Percentiles rank a stretch among this genome's conserved stretches.
phyloP scores from a whole-genome alignment of 2,888 invertebrate genomes.

The Bellardia bayeri region DNA sequence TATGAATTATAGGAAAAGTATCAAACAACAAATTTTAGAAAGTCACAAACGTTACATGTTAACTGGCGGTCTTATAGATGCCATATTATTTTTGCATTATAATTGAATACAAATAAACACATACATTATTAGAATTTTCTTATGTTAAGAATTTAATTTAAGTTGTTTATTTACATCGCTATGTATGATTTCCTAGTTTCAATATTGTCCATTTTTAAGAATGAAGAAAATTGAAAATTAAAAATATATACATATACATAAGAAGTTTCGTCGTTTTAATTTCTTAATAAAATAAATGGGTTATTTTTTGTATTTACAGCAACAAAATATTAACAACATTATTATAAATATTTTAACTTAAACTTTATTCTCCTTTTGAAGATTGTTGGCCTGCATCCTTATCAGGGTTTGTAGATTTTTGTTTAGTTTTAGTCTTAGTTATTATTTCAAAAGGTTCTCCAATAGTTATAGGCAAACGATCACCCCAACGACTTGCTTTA shows the following conservation, averaged over 20 bases:
- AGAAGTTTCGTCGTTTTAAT: background rate
- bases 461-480: conserved; percentile 88
- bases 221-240: too few species aligned
- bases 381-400: background rate
- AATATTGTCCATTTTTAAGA: conserved; percentile 1
- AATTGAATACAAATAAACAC: conserved; percentile 40
- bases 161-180: background rate
- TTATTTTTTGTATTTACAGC: background rate
- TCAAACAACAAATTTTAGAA: conserved; percentile 81
- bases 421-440: conserved; percentile 39
- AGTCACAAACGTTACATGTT: conserved; percentile 80
- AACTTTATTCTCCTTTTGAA: conserved; percentile 10
- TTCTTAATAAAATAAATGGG: background rate
- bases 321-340: background rate
- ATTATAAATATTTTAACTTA: background rate
- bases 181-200: conserved; percentile 17
- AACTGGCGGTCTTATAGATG: conserved; percentile 80
- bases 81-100: conserved; percentile 81
- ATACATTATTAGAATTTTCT: conserved; percentile 18
- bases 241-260: background rate
- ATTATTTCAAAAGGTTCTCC: conserved; percentile 75
- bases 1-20: conserved; percentile 79
- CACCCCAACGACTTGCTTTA: conserved; percentile 91
- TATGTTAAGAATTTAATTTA: conserved; percentile 43
- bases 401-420: background rate